phyloP scores from a whole-genome alignment of 2,888 invertebrate genomes.

The Ctenicera cuprea region DNA sequence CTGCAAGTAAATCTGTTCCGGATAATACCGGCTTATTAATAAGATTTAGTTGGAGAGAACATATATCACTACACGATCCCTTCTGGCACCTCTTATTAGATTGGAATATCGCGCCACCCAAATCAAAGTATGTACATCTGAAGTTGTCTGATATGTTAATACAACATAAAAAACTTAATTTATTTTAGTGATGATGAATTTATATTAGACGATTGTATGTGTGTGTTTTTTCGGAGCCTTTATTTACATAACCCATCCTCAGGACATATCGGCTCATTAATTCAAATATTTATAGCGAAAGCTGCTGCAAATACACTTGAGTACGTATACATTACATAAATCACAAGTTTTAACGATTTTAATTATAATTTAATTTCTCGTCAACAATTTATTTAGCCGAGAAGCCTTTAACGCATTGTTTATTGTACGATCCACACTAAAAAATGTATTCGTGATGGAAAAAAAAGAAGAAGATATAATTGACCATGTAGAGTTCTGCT shows the following conservation, averaged over 20 bases:
- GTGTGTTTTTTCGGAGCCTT: conserved; percentile 83
- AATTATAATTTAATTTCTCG: conserved; percentile 63
- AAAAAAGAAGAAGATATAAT: conserved; percentile 92
- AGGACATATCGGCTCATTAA: conserved; percentile 92
- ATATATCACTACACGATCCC: conserved; percentile 89
- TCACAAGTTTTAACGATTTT: too few relatives aligned
- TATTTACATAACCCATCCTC: conserved; percentile 91
- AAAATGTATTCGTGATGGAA: conserved; percentile 93
- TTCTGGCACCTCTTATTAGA: conserved; percentile 97
- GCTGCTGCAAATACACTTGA: conserved; percentile 92
- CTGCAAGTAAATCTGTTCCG: conserved; percentile 86
- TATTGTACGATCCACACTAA: conserved; percentile 88
- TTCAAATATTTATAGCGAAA: conserved; percentile 89
- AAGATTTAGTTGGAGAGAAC: conserved; percentile 86
- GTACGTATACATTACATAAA: conserved; percentile 73
- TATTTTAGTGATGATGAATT: conserved; percentile 85
- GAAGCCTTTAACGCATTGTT: conserved; percentile 96
- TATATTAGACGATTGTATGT: conserved; percentile 87
- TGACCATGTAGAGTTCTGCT: conserved; percentile 85
- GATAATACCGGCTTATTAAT: conserved; percentile 87
- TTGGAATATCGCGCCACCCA: conserved; percentile 90
- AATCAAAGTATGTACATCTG: conserved; percentile 81
- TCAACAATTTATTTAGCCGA: conserved; percentile 88
- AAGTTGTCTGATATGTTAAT: neutral
- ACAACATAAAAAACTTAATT: neutral